Base-by-base conservation (phyloP, 2,888 invertebrate genomes). In the Eupsilia transversa region DNA sequence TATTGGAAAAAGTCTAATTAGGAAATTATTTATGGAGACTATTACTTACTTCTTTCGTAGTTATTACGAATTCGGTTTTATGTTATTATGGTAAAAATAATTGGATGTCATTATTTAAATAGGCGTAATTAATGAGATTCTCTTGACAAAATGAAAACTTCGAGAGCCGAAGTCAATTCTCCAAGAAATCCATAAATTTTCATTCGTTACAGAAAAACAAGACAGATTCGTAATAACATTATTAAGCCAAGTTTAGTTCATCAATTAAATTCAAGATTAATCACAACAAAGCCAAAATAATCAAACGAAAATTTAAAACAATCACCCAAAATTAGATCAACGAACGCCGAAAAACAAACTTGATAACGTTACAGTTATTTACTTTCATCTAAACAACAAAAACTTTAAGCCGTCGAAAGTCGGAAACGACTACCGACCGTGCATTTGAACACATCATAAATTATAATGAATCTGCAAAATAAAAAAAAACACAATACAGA, bases 401-500 rank as follows among this genome's bases (percentile, higher is more conserved):
- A 68, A 60, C 52, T 57, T 23, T 23, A 23, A 57, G 43, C 49
- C 49, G 63, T 57, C 14, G 72, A 77, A 83, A 79, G 70, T 70
- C 60, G 46, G 66, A 57, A 72, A 77, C 68, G 27, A 35, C 70
- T 74, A 74, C 78, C 75, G 38, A 61, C 65, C 64, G 41, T 83
- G 71, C 76, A 79, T 79, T 80, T 35, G 56, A 72, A 65, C 61
- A 59, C 74, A 60, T 82, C 79, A 77, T 83, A 86, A 60, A 56
- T 54, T 79, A 77, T 83, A 86, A 86, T 85, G 85, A 86, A 69
- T 71, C 64, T 56, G 84, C 85, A 60, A 83, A 75, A 61, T 14
- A 73, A 20, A 23, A 74, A 73, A 69, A 67, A 65, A 73, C 66
- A 52, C 23, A 65, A 43, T 49, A 66, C 49, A 56, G 14, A 38